Conservation (phyloP, 2,113 vertebrate species). For the Alouatta palliata region DNA sequence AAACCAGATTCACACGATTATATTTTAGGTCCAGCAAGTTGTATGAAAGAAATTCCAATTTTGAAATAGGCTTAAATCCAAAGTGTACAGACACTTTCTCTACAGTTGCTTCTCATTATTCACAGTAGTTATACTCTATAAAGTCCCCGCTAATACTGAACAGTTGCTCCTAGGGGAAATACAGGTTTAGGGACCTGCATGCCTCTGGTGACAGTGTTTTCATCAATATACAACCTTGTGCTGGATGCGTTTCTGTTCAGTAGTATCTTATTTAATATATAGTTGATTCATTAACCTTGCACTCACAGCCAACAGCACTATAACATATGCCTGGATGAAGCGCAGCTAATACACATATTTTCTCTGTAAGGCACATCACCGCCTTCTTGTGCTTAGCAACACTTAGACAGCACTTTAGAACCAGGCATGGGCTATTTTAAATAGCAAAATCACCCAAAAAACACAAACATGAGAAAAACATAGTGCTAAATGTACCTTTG, state of each 20-base stretch:
- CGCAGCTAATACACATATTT: neutral
- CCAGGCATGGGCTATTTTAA: neutral
- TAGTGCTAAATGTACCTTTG: neutral
- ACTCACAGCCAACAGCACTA: neutral
- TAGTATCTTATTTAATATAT: neutral
- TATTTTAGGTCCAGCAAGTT: neutral
- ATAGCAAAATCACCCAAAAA: neutral
- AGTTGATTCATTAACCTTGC: constrained; percentile 9
- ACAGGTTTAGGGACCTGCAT: neutral
- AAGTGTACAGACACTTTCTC: neutral
- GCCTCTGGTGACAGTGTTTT: neutral
- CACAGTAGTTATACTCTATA: neutral
- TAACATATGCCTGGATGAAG: neutral
- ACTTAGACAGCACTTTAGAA: neutral
- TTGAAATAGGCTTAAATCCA: neutral
- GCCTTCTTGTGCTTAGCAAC: neutral
- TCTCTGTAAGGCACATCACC: neutral
- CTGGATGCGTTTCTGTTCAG: neutral
- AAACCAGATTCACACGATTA: neutral
- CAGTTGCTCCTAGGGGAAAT: neutral
- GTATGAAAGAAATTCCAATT: neutral
- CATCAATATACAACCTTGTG: neutral
- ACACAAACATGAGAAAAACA: constrained; percentile 12
- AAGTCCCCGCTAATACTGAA: neutral
- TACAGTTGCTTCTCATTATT: neutral